A percentile compares a stretch with the other conserved stretches of the same genome.
Evolutionary conservation across 2,797 vertebrate species (phyloP).

Genomic region (Rhadinocentrus ornatus): DNA sequence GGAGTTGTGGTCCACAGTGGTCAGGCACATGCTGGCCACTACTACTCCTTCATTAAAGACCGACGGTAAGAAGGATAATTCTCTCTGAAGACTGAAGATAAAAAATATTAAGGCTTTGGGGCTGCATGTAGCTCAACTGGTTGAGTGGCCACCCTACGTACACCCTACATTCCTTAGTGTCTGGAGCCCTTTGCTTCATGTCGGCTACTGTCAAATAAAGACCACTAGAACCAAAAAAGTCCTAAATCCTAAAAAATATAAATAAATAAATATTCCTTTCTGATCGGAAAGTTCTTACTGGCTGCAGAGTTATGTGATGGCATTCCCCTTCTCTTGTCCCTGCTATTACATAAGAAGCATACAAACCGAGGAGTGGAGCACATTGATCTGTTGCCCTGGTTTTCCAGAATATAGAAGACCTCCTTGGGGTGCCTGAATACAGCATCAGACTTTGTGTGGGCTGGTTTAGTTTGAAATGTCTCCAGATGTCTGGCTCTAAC

Average conservation of each 20-base stretch:
- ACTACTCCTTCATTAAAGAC: conserved; percentile 99
- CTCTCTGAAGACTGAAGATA: background rate
- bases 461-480: conserved; percentile 56
- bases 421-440: conserved; percentile 42
- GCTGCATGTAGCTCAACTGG: too few species aligned
- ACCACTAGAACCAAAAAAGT: too few species aligned
- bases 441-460: conserved; percentile 41
- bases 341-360: conserved; percentile 4
- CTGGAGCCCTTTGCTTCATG: too few species aligned
- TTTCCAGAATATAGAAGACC: conserved; percentile 46
- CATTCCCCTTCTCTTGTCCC: conserved; percentile 28
- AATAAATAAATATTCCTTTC: background rate
- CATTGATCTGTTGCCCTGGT: conserved; percentile 27
- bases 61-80: conserved; percentile 85
- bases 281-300: background rate
- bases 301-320: background rate
- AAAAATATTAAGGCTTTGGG: too few species aligned
- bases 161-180: too few species aligned
- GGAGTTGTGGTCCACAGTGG: conserved; percentile 98
- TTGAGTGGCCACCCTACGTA: too few species aligned
- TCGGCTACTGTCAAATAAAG: too few species aligned
- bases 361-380: conserved; percentile 24
- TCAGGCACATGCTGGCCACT: conserved; percentile 97
- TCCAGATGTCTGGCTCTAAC: conserved; percentile 76
- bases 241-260: too few species aligned